Evolutionary conservation across 2,113 vertebrate species (phyloP).

Genomic region (Phylloscopus whistleri): DNA sequence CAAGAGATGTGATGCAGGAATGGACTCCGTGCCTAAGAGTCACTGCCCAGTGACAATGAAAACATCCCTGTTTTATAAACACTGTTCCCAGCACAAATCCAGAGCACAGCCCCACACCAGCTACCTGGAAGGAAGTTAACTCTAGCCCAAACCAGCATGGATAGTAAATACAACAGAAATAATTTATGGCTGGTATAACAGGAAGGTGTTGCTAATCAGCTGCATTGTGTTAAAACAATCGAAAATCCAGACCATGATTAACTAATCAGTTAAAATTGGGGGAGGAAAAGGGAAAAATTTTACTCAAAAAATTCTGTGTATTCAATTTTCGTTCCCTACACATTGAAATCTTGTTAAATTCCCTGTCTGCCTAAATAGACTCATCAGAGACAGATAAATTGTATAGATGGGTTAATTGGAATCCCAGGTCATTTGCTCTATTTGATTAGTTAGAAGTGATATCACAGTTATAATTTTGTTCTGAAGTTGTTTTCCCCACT

Average conservation of each 20-base stretch:
- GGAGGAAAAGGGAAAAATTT: no score
- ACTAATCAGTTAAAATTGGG: neutral
- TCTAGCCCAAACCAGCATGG: neutral
- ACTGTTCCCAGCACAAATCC: neutral
- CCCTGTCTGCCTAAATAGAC: neutral
- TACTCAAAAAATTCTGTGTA: neutral
- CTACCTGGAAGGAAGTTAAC: neutral
- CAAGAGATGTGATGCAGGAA: neutral
- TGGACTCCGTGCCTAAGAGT: rapidly evolving
- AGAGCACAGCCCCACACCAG: neutral
- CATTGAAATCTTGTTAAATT: neutral
- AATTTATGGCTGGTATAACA: neutral
- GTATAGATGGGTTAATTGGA: neutral
- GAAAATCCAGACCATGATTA: neutral
- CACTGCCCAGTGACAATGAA: neutral
- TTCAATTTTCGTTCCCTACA: neutral
- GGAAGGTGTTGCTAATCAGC: neutral
- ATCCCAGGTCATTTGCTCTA: neutral
- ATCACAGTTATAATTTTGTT: neutral
- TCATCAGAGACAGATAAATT: neutral
- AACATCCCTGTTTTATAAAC: neutral
- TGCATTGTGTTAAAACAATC: neutral
- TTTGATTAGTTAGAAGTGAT: neutral
- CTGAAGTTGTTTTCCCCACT: neutral
- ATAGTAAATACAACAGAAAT: neutral